Evolutionary conservation across 2,113 vertebrate species (phyloP).

Genomic region (Cnemophilus loriae): DNA sequence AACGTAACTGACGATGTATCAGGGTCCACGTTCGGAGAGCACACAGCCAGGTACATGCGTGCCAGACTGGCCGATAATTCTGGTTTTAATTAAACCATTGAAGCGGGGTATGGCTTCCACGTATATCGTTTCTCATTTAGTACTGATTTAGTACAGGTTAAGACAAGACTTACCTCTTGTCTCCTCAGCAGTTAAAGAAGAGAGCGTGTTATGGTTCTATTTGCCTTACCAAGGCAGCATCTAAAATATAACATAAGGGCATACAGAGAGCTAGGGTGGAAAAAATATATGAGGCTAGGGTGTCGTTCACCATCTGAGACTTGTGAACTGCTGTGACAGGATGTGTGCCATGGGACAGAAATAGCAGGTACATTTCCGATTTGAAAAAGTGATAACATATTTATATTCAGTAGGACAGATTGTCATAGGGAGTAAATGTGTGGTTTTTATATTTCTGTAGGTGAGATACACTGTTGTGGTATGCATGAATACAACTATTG

Average conservation of each 20-base stretch:
- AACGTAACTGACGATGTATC: rapidly evolving
- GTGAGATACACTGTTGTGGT: background rate
- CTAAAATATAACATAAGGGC: background rate
- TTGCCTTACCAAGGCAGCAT: background rate
- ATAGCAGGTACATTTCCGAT: background rate
- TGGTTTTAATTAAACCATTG: background rate
- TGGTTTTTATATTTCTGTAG: background rate
- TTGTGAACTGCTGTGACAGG: background rate
- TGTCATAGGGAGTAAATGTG: background rate
- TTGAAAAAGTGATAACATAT: background rate
- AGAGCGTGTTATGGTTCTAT: background rate
- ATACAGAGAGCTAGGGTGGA: background rate
- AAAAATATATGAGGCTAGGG: background rate
- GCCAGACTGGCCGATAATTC: background rate
- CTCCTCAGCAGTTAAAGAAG: background rate
- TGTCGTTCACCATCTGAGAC: background rate
- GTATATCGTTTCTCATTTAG: background rate
- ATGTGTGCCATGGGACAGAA: background rate
- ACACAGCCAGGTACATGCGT: rapidly evolving
- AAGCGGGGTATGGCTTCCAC: background rate
- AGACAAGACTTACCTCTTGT: background rate
- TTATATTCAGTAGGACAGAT: background rate
- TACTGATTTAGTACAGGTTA: background rate
- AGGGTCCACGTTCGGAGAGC: rapidly evolving
- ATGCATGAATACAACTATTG: background rate